These are phyloP conservation scores for Patella caerulea DNA, from an alignment of 2,888 invertebrate genomes.

Conservation along the genomic window DNA sequence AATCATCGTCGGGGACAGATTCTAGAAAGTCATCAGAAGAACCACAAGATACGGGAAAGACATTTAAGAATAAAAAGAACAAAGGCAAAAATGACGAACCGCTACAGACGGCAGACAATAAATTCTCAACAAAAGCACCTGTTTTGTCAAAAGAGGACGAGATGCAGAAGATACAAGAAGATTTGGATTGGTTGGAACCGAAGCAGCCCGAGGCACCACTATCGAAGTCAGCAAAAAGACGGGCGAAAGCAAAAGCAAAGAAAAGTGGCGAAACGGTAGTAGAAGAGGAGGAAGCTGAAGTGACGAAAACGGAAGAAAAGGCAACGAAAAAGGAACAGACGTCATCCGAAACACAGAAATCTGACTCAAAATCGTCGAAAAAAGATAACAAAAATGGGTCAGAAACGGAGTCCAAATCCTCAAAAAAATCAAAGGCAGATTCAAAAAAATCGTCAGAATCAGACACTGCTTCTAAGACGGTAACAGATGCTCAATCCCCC, in stretches of 20 bases:
- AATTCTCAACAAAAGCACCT: not conserved
- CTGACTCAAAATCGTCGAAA: not conserved
- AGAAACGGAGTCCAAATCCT: not conserved
- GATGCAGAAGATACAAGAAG: not conserved
- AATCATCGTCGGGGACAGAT: not conserved
- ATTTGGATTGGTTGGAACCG: not conserved
- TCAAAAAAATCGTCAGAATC: not conserved
- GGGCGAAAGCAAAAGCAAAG: constrained; percentile 9
- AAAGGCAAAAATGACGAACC: not conserved
- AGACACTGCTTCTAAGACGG: not conserved
- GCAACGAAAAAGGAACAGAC: not conserved
- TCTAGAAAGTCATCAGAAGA: not conserved
- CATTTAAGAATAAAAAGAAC: constrained; percentile 12
- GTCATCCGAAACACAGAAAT: not conserved
- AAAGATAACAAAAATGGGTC: too few relatives aligned
- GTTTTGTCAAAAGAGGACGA: not conserved
- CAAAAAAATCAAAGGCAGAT: not conserved
- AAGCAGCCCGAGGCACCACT: not conserved
- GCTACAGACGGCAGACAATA: not conserved
- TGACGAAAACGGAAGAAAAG: not conserved
- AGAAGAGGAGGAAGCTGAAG: not conserved
- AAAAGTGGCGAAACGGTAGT: not conserved
- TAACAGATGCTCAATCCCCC: not conserved
- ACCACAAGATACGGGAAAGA: constrained; percentile 1
- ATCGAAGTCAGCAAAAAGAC: not conserved